Percentiles rank a stretch among this genome's conserved stretches.
Conservation (phyloP, 2,888 invertebrate genomes). For the Carpatolechia fugitivella region DNA sequence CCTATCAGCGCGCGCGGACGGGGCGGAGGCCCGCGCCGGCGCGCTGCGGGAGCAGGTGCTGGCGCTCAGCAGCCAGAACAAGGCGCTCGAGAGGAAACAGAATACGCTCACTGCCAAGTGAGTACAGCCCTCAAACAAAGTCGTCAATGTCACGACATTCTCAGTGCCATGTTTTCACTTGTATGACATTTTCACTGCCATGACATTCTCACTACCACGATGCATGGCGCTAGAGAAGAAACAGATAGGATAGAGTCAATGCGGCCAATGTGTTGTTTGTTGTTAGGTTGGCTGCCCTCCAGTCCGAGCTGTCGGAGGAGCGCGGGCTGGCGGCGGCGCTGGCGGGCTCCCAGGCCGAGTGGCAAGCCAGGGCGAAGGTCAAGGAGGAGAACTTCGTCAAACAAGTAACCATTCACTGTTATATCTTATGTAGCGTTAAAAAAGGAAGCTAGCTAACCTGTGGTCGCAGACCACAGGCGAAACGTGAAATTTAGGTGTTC, state of each 20-base stretch:
- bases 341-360: constrained; percentile 56
- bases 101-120: constrained; percentile 81
- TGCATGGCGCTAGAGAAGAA: too few species aligned
- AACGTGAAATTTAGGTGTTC: too few species aligned
- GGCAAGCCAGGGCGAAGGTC: constrained; percentile 52
- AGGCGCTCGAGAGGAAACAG: constrained; percentile 84
- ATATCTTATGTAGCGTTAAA: too few species aligned
- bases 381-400: constrained; percentile 41
- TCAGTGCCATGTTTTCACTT: too few species aligned
- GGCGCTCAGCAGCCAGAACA: constrained; percentile 82
- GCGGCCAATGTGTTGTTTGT: too few species aligned
- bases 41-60: constrained; percentile 71
- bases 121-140: not conserved
- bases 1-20: constrained; percentile 71
- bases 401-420: constrained; percentile 42
- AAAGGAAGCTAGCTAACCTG: too few species aligned
- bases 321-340: constrained; percentile 84
- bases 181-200: too few species aligned
- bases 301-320: constrained; percentile 89
- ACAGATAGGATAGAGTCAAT: too few species aligned
- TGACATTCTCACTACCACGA: too few species aligned
- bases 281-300: constrained; percentile 81
- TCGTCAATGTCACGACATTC: too few species aligned
- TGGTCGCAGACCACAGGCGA: too few species aligned
- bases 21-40: constrained; percentile 64